Conservation (phyloP, 2,888 invertebrate genomes). For the Silvanus unidentatus region DNA sequence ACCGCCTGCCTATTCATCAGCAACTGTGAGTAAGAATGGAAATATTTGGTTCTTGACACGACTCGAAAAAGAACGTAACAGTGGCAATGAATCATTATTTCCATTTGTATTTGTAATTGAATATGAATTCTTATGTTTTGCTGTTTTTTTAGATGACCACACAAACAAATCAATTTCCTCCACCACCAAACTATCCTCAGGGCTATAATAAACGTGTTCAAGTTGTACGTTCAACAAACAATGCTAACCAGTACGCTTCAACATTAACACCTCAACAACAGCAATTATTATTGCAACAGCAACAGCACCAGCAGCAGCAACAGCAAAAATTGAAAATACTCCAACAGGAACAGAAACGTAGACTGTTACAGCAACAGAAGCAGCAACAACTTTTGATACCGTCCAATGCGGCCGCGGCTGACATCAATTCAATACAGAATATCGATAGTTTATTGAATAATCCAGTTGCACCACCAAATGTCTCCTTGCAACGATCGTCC, state of each 20-base stretch:
- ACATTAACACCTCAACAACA: constrained; percentile 28
- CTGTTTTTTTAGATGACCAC: constrained; percentile 24
- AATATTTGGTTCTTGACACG: too few relatives aligned
- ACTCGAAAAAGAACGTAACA: too few relatives aligned
- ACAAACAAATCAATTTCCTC: constrained; percentile 35
- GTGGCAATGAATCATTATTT: constrained; percentile 13
- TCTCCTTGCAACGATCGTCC: constrained; percentile 70
- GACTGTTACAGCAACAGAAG: constrained; percentile 72
- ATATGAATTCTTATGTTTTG: constrained; percentile 6
- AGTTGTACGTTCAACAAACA: constrained; percentile 19
- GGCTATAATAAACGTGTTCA: constrained; percentile 24
- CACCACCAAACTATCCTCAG: constrained; percentile 44
- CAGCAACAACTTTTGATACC: constrained; percentile 77
- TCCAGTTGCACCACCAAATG: constrained; percentile 83
- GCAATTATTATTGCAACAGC: constrained; percentile 50
- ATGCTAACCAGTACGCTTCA: constrained; percentile 7
- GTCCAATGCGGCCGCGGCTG: constrained; percentile 59
- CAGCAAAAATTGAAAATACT: constrained; percentile 37
- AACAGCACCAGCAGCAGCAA: constrained; percentile 39
- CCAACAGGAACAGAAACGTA: constrained; percentile 57
- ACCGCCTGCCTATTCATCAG: constrained; percentile 55
- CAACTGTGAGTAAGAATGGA: constrained; percentile 40
- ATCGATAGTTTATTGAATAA: constrained; percentile 81
- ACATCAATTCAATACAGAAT: constrained; percentile 56
- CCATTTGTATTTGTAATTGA: constrained; percentile 17